Base-by-base conservation (phyloP, 2,888 invertebrate species). In the Lycia hirtaria region DNA sequence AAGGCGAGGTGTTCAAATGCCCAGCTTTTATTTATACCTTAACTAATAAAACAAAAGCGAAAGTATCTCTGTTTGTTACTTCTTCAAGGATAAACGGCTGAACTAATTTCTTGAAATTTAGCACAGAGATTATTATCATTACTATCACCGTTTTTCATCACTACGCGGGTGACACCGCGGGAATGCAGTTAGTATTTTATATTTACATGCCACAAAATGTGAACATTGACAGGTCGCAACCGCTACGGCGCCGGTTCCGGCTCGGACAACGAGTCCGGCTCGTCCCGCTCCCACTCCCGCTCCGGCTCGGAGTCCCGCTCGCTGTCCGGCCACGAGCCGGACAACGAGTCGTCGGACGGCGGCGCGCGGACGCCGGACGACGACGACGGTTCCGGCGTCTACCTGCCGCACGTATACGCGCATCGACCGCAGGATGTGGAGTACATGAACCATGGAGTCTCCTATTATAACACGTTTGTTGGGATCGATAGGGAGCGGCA, bases 321-420 rank as follows among this genome's bases (percentile, higher is more conserved):
- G 44, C 81, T 95, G 41, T 95, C 95, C 48, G 95, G 94, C 0
- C 95, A 95, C 85, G 95, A 95, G 77, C 95, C 95, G 45, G 95
- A 95, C 80, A 95, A 95, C 85, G 95, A 95, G 87, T 95, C 95
- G 69, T 95, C 95, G 0, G 95, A 95, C 86, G 95, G 95, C 66
- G 95, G 95, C 35, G 95, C 95, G 57, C 78, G 92, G 2, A 92
- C 92, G 28, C 92, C 95, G 0, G 95, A 95, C 83, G 95, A 95
- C 65, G 95, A 95, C 38, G 95, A 95, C 83, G 92, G 92, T 30
- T 92, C 92, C 17, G 92, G 92, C 52, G 92, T 94, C 49, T 95
- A 95, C 72, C 85, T 95, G 70, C 94, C 95, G 65, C 95, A 95
- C 72, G 71, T 94, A 64, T 95, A 95, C 80, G 80, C 85, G 26